Evolutionary conservation across 2,797 vertebrate genomes (phyloP).

Genomic region (Anniella stebbinsi): DNA sequence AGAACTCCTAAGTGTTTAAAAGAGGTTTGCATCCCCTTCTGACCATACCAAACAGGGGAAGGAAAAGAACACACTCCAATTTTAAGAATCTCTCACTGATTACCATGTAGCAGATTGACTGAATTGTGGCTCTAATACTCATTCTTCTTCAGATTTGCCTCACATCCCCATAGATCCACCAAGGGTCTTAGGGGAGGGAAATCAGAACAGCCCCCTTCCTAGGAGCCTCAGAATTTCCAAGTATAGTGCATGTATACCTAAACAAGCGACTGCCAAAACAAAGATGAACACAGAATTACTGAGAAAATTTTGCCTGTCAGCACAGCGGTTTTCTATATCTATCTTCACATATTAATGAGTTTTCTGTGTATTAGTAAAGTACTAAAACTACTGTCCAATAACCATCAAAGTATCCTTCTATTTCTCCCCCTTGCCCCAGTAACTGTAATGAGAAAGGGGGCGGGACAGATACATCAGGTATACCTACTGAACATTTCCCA

Average conservation of each 20-base stretch:
- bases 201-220: background rate
- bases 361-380: background rate
- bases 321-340: background rate
- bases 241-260: background rate
- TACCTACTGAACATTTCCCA: background rate
- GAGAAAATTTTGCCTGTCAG: background rate
- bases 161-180: background rate
- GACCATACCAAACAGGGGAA: background rate
- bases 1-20: background rate
- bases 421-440: background rate
- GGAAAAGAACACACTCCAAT: background rate
- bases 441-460: background rate
- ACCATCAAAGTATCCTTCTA: no score
- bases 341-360: background rate
- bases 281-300: background rate
- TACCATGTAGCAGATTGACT: background rate
- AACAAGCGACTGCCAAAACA: background rate
- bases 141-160: background rate
- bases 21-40: background rate
- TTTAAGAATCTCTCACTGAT: background rate
- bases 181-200: background rate
- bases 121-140: background rate
- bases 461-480: no score
- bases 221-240: background rate
- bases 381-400: background rate